Base-by-base conservation (phyloP, 2,797 vertebrate species). In the Neosilurus mollespiculum region DNA sequence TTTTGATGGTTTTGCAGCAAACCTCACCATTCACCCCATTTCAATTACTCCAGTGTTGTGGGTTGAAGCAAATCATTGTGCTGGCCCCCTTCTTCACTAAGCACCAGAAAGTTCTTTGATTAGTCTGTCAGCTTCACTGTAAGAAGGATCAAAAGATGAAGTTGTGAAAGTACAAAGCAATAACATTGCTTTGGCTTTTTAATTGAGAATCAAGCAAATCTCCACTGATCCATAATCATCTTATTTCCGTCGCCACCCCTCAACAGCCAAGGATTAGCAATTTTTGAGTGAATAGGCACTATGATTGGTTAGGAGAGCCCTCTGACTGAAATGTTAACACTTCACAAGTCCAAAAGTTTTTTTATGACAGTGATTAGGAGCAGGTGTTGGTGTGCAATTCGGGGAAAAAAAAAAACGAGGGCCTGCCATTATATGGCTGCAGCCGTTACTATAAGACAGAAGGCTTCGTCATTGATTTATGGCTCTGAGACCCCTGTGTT, bases 311-410 rank as follows among this genome's bases (percentile, higher is more conserved):
- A 66, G 56, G 64, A 81, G 24, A 66, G 37, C 61, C 72, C 72
- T 71, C 71, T 85, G 78, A 66, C 61, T 81, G 89, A 92, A 93
- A 91, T 92, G 92, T 93, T 91, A 92, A 92, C 93, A 92, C 89
- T 85, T 93, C 92, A 84, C 91, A 89, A 86, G 83, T 70, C 86
- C 86, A 86, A 43, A 88, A 86, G 83, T 86, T 77, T 83, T 83
- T 86, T 90, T 86, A 85, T 89, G 91, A 91, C 90, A 91, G 88
- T 94, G 93, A 95, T 95, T 92, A 92, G 89, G 92, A 93, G 90
- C 93, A 95, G 93, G 93, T 94, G 94, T 92, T 92, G 88, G 91
- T 88, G 87, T 83, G 80, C 62, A 85, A 89, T 88, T 88, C 61
- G 83, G 83, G 84, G 43, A 43, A 43, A 43, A 82, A 14, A 30